Base-by-base conservation (phyloP, 2,888 invertebrate genomes). In the Euplexia lucipara region DNA sequence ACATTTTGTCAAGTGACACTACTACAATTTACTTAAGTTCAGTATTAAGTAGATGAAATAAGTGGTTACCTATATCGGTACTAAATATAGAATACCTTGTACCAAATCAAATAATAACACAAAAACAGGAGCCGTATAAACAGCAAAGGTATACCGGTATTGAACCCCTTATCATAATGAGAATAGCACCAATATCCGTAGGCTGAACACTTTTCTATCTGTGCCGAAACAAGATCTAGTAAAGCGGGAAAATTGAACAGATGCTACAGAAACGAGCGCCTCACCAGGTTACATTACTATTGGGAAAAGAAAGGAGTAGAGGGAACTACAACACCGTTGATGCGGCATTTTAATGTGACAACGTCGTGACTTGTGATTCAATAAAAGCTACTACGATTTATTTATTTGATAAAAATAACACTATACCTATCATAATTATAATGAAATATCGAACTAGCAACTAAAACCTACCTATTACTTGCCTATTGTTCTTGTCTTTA, bases 231-330 rank as follows among this genome's bases (percentile, higher is more conserved):
- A 84, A 83, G 78, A 85, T 82, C 80, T 79, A 79, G 84, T 83
- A 82, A 83, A 83, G 81, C 80, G 83, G 76, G 74, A 76, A 78
- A 88, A 90, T 90, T 86, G 91, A 91, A 87, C 91, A 91, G 91
- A 91, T 91, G 90, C 83, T 87, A 82, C 90, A 81, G 83, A 86
- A 86, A 86, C 86, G 78, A 83, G 81, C 84, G 87, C 85, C 86
- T 88, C 86, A 83, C 86, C 87, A 83, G 84, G 87, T 90, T 88
- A 89, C 88, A 86, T 87, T 86, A 83, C 85, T 80, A 78, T 70
- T 79, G 81, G 76, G 79, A 75, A 83, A 81, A 84, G 79, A 82
- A 86, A 77, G 70, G 67, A 66, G 52, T 39, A 5, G 20, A 37
- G 30, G 12, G 45, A 44, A 34, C 20, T 0, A 18, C 0, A n/a